Base-by-base conservation (phyloP, 2,888 invertebrate species). In the Gibbula magus region DNA sequence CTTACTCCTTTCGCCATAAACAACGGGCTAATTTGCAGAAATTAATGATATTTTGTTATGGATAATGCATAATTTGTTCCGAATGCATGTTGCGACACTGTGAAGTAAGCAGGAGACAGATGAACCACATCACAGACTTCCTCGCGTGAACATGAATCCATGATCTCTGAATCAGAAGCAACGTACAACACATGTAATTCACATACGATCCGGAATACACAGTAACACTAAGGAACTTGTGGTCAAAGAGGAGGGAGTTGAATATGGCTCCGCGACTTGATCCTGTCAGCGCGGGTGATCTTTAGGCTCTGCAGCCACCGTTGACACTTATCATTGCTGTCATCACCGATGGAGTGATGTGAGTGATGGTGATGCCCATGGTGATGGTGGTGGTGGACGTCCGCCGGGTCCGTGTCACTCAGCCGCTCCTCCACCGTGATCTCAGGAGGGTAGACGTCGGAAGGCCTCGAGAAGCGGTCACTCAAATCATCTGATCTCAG, bases 211-310 rank as follows among this genome's bases (percentile, higher is more conserved):
- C 25, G 20, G 56, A 7, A 20, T 20, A 25, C 25, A 25, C 56
- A 20, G 7, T 39, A 39, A 74, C 20, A 18, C 32, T 74, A 39
- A 74, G 51, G 32, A 74, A 25, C 45, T 35, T 22, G 25, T 25
- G 45, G 25, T 86, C 82, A 88, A 78, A 88, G 85, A 70, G 89
- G 88, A 8, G 89, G 89, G 10, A 89, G 80, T 75, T 89, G 89
- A 81, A 89, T 89, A 78, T 89, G 88, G 81, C 89, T 89, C 78
- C 88, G 84, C 0, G 89, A 89, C 80, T 89, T 89, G 32, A 89
- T 85, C 66, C 87, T 86, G 61, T 89, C 89, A 8, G 84, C 80
- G 78, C 87, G 86, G 52, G 85, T 85, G 29, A 89, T 85, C 78
- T 88, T 84, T 8, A 89, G 80, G 25, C 88, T 87, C 77, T 89